These are phyloP conservation scores for Liposcelis brunnea DNA, from an alignment of 2,888 invertebrate species.

Conservation along the genomic window DNA sequence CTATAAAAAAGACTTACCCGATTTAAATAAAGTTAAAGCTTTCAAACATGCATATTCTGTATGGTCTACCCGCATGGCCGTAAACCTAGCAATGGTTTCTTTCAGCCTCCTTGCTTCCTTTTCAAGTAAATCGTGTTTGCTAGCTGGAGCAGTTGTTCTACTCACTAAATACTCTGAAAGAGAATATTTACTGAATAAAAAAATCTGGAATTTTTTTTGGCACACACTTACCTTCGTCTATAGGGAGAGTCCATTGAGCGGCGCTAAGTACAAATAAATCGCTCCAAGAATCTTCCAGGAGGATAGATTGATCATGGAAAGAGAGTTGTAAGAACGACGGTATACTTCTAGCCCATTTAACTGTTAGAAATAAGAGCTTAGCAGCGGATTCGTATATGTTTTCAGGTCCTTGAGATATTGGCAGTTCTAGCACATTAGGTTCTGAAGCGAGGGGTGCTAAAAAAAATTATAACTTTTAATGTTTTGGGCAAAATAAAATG, in stretches of 20 bases:
- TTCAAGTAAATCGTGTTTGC: slow-evolving; percentile 34
- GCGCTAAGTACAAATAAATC: slow-evolving; percentile 69
- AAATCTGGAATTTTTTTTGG: slow-evolving; percentile 4
- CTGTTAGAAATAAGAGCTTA: slow-evolving; percentile 54
- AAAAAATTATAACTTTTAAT: too few species aligned
- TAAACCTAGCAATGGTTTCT: slow-evolving; percentile 46
- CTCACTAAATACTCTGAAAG: slow-evolving; percentile 17
- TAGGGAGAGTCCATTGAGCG: slow-evolving; percentile 58
- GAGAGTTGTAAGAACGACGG: slow-evolving; percentile 48
- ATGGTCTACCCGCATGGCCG: slow-evolving; percentile 51
- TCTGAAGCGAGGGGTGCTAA: too few species aligned
- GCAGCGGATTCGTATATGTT: slow-evolving; percentile 53
- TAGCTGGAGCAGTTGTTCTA: slow-evolving; percentile 27
- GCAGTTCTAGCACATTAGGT: background rate
- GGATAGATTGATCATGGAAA: slow-evolving; percentile 49
- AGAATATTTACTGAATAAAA: slow-evolving; percentile 1
- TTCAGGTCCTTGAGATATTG: slow-evolving; percentile 24
- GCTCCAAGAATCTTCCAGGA: slow-evolving; percentile 66
- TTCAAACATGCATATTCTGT: slow-evolving; percentile 76
- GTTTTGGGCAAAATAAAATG: too few species aligned
- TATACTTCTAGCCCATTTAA: slow-evolving; percentile 65
- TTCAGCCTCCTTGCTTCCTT: slow-evolving; percentile 41
- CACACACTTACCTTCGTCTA: slow-evolving; percentile 64
- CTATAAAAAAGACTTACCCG: slow-evolving; percentile 38
- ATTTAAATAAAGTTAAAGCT: slow-evolving; percentile 61